These are phyloP conservation scores for Garrulus glandarius DNA, from an alignment of 2,797 vertebrate genomes.

Conservation along the genomic window DNA sequence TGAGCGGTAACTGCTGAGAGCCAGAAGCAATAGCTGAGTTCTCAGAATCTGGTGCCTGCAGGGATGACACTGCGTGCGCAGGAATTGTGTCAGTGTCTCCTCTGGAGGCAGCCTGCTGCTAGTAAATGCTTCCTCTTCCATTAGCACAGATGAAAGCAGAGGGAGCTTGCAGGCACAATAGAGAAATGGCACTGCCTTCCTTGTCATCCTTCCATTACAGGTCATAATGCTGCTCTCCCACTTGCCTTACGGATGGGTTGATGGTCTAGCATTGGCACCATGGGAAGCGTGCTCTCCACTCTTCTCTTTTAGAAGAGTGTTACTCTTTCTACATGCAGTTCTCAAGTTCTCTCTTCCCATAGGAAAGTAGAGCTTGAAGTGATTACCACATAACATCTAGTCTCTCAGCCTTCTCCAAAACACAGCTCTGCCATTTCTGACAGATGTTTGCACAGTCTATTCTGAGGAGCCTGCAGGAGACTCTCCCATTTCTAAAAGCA, in stretches of 20 bases:
- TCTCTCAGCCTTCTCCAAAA: background rate
- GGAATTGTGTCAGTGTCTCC: background rate
- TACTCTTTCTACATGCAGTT: background rate
- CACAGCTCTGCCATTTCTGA: background rate
- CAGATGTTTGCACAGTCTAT: background rate
- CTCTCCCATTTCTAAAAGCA: background rate
- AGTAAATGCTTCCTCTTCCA: background rate
- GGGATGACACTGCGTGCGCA: rapidly evolving
- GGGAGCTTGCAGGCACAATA: background rate
- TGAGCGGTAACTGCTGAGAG: rapidly evolving
- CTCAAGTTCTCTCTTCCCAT: background rate
- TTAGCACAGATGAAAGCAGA: background rate
- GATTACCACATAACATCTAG: background rate
- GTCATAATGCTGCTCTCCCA: background rate
- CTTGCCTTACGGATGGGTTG: background rate
- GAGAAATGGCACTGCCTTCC: background rate
- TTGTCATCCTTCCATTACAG: background rate
- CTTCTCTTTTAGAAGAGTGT: background rate
- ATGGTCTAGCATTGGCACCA: background rate
- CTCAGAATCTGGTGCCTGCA: background rate
- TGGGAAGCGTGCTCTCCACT: background rate
- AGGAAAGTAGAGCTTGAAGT: background rate
- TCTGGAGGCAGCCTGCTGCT: background rate
- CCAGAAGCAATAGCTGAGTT: background rate
- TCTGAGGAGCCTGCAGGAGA: background rate